Conservation (phyloP, 2,888 invertebrate species). For the Platerodrilus igneus region DNA sequence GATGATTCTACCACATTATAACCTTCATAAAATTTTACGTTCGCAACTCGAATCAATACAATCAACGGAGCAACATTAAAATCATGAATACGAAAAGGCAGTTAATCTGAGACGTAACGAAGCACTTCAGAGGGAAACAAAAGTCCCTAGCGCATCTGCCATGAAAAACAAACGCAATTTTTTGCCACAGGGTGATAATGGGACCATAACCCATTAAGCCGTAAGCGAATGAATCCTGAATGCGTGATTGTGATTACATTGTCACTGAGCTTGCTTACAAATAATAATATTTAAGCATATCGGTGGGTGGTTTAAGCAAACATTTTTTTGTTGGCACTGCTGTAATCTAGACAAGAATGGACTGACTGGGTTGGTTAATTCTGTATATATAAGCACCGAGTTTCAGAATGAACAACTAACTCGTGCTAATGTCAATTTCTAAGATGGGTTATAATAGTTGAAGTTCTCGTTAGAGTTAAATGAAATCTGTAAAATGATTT, state of each 20-base stretch:
- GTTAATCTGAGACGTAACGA: conserved; percentile 36
- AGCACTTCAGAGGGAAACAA: conserved; percentile 26
- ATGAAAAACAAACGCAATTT: conserved; percentile 28
- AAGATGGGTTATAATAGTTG: conserved; percentile 18
- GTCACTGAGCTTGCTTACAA: conserved; percentile 28
- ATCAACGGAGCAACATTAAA: conserved; percentile 38
- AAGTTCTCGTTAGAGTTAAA: conserved; percentile 21
- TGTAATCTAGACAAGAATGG: no score
- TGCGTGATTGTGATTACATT: conserved; percentile 33
- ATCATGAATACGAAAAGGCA: conserved; percentile 34
- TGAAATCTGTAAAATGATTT: conserved; percentile 40
- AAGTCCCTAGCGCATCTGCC: conserved; percentile 23
- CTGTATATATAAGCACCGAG: no score
- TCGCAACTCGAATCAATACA: conserved; percentile 41
- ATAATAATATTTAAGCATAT: no score
- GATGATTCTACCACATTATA: conserved; percentile 43
- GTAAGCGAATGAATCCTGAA: conserved; percentile 29
- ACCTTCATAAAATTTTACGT: conserved; percentile 45
- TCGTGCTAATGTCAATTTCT: conserved; percentile 16
- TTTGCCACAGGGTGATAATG: conserved; percentile 28
- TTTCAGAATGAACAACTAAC: no score
- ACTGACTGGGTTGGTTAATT: no score
- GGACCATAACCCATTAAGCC: conserved; percentile 36
- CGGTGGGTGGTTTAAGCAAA: no score
- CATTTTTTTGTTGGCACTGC: no score